Base-by-base conservation (phyloP, 2,797 vertebrate genomes). In the Paedocypris micromegethes region DNA sequence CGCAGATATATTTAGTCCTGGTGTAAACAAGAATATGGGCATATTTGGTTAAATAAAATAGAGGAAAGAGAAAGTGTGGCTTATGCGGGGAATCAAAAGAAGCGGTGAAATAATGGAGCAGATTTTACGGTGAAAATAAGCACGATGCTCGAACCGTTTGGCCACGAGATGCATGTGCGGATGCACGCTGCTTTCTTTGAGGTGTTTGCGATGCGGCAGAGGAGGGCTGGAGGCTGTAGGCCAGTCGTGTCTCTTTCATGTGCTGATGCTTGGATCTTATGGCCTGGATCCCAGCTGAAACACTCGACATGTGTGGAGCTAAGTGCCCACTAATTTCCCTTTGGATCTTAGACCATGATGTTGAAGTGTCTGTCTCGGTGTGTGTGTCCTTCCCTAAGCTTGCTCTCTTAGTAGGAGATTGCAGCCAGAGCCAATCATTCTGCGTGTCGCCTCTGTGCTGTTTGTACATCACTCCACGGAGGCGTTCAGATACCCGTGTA, bases 291-390 rank as follows among this genome's bases (percentile, higher is more conserved):
- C 82, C 79, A 82, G 81, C 79, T 74, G 77, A 81, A 82, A 77
- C 82, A 75, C 77, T 80, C 79, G 73, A 75, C 84, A 81, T 85
- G 80, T 83, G 81, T 82, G 79, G 75, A 81, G 83, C 78, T 84
- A 85, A 86, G 82, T 84, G 80, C 77, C 76, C 79, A 70, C 82
- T 85, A 86, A 86, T 88, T 88, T 88, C 83, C 83, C 84, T 64
- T 85, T 71, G 83, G 86, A 87, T 85, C 74, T 72, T 54, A 7
- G 64, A 75, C 79, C 75, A 9, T 75, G 75, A 74, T 78, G 69
- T 74, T 58, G 56, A 70, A 74, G 68, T 73, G 52, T 70, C 73
- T 73, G 50, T 72, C 64, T 75, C 44, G 46, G 70, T 58, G 52
- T 61, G 42, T 60, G 67, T 40, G 64, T 71, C 65, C 53, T 49